phyloP scores from a whole-genome alignment of 2,113 vertebrate genomes.

The Bolborhynchus lineola region DNA sequence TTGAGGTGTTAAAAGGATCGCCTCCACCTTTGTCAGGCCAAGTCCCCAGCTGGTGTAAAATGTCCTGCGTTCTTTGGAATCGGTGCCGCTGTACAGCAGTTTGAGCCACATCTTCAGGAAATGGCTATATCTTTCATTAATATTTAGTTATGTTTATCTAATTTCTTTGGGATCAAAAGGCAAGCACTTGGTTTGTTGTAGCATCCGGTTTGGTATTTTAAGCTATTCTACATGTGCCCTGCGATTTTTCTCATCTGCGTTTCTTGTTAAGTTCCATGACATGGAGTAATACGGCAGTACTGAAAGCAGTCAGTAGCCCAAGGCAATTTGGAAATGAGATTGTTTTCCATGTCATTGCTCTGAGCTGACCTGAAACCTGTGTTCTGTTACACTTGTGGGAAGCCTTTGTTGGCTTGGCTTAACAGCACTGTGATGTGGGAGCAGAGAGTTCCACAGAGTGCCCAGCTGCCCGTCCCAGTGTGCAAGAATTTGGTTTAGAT shows the following conservation, averaged over 20 bases:
- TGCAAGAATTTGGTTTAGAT: too few species aligned
- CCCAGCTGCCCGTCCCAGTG: too few species aligned
- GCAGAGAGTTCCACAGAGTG: too few species aligned
- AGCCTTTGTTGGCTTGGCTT: too few species aligned
- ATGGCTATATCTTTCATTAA: background rate
- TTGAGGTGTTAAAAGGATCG: too few species aligned
- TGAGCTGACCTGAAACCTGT: too few species aligned
- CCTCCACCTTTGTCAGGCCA: too few species aligned
- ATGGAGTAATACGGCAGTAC: background rate
- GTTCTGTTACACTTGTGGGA: too few species aligned
- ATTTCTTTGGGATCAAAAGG: background rate
- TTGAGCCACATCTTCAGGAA: background rate
- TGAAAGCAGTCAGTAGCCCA: background rate
- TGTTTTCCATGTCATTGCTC: too few species aligned
- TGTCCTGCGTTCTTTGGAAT: background rate
- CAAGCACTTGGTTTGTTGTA: background rate
- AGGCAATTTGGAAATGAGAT: too few species aligned
- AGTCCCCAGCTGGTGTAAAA: too few species aligned
- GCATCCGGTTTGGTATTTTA: constrained; percentile 20
- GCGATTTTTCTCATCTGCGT: constrained; percentile 6
- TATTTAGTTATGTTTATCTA: background rate
- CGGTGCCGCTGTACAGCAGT: background rate
- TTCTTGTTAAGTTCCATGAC: background rate
- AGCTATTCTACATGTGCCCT: constrained; percentile 11
- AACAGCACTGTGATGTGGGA: too few species aligned